Percentiles rank a stretch among this genome's conserved stretches.
Conservation (phyloP, 2,888 invertebrate genomes). For the Drosophila emarginata region DNA sequence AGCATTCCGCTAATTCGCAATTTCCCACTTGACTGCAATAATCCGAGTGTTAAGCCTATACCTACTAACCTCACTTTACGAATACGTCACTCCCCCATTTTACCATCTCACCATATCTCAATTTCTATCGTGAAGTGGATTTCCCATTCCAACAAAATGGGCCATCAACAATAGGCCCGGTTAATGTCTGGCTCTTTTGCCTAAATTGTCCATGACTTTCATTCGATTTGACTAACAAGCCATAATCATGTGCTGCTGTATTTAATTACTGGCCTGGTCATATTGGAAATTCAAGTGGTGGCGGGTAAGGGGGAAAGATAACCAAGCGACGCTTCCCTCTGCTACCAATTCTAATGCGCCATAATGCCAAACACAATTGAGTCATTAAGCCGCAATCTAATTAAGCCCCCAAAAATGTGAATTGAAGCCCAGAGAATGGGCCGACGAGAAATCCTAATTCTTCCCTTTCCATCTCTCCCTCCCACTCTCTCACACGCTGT, state of each 20-base stretch:
- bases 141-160: constrained; percentile 34
- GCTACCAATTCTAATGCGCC: constrained; percentile 55
- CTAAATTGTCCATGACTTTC: constrained; percentile 59
- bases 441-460: constrained; percentile 21
- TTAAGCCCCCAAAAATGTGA: constrained; percentile 72
- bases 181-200: constrained; percentile 16
- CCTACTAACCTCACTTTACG: constrained; percentile 9
- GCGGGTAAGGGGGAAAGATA: background rate
- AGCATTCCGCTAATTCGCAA: constrained; percentile 1
- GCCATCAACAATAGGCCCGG: constrained; percentile 42
- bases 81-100: background rate
- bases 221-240: constrained; percentile 74
- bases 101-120: background rate
- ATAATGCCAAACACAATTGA: constrained; percentile 73
- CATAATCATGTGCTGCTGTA: constrained; percentile 75
- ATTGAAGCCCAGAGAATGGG: constrained; percentile 29
- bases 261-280: constrained; percentile 64
- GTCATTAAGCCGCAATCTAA: constrained; percentile 77
- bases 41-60: constrained; percentile 7
- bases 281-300: constrained; percentile 51
- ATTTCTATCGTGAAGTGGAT: too few relatives aligned
- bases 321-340: constrained; percentile 8
- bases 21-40: constrained; percentile 15
- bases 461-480: background rate
- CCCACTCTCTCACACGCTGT: constrained; percentile 12